Evolutionary conservation across 2,888 invertebrate species (phyloP).

Genomic region (Prenolepis imparis): DNA sequence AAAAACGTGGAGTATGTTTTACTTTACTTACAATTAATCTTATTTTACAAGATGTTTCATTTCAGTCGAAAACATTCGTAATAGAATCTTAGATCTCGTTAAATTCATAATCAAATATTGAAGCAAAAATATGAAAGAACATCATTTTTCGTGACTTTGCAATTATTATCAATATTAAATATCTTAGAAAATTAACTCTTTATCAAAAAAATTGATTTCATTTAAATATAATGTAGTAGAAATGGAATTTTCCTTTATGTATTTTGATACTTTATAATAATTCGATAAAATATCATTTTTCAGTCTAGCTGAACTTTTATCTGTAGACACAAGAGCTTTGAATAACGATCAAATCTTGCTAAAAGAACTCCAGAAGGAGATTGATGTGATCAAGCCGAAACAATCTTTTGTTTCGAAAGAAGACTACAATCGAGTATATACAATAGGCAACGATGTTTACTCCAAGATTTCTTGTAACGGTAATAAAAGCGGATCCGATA

Average conservation of each 20-base stretch:
- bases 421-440: slow-evolving; percentile 62
- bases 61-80: slow-evolving; percentile 71
- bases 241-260: neutral
- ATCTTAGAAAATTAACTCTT: neutral
- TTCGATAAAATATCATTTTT: slow-evolving; percentile 32
- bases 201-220: neutral
- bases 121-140: neutral
- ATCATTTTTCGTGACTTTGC: neutral
- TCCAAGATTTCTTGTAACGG: slow-evolving; percentile 68
- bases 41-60: slow-evolving; percentile 55
- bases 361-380: slow-evolving; percentile 82
- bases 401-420: slow-evolving; percentile 61
- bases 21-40: neutral
- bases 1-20: slow-evolving; percentile 79
- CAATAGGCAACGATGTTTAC: slow-evolving; percentile 64
- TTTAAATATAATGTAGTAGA: slow-evolving; percentile 15
- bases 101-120: neutral
- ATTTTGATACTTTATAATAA: slow-evolving; percentile 12
- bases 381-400: slow-evolving; percentile 80
- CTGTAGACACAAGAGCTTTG: slow-evolving; percentile 80
- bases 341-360: slow-evolving; percentile 81
- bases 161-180: neutral
- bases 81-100: neutral
- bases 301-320: slow-evolving; percentile 82
- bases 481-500: slow-evolving; percentile 62